These are phyloP conservation scores for Ips typographus DNA, from an alignment of 1,140 invertebrate species.

Conservation along the genomic window DNA sequence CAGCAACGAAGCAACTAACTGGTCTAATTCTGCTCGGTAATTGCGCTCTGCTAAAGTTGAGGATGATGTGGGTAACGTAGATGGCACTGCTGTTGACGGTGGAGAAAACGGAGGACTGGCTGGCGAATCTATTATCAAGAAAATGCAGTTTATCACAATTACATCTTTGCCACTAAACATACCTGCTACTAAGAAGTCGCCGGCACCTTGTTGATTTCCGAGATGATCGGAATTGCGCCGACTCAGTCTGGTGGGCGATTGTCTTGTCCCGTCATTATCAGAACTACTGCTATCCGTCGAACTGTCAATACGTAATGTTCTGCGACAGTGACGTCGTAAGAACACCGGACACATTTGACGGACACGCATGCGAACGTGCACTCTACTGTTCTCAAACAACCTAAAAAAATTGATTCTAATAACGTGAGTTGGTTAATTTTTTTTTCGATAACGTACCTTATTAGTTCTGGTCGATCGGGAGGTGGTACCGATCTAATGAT, in stretches of 20 bases:
- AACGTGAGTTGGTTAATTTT: background rate
- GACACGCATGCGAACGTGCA: slow-evolving; percentile 37
- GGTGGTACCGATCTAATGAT: slow-evolving; percentile 43
- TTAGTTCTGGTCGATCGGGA: slow-evolving; percentile 40
- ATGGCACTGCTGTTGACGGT: background rate
- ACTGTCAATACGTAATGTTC: slow-evolving; percentile 33
- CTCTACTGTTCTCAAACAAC: slow-evolving; percentile 43
- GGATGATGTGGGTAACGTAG: background rate
- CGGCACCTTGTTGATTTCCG: no score
- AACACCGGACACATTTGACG: slow-evolving; percentile 43
- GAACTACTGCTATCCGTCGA: slow-evolving; percentile 47
- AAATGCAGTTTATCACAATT: no score
- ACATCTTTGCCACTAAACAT: background rate
- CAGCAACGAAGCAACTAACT: slow-evolving; percentile 35
- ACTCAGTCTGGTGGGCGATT: slow-evolving; percentile 6
- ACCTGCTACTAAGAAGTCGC: no score
- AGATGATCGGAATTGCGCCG: slow-evolving; percentile 12
- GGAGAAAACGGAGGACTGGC: slow-evolving; percentile 7
- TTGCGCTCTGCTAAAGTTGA: slow-evolving; percentile 28
- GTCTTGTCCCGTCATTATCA: slow-evolving; percentile 39
- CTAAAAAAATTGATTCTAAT: slow-evolving; percentile 21
- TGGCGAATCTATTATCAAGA: background rate
- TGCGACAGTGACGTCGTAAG: slow-evolving; percentile 36
- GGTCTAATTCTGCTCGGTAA: slow-evolving; percentile 38
- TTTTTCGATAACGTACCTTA: slow-evolving; percentile 32